phyloP scores from a whole-genome alignment of 37 sponge, comb jelly and placozoan genomes.

The Diacarnus erythraeanus region DNA sequence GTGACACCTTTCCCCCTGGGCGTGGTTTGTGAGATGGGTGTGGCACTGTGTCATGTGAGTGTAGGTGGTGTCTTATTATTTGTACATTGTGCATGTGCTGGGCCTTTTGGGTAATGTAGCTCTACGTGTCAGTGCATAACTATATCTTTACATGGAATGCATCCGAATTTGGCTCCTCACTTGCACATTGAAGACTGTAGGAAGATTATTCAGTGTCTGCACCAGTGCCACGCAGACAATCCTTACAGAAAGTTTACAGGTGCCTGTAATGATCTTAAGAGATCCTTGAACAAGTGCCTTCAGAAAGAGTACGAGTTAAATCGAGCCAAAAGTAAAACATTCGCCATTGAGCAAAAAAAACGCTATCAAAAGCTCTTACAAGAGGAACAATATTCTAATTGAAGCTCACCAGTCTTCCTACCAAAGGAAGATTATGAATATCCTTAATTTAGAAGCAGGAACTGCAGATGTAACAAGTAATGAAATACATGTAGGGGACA shows the following conservation, averaged over 20 bases:
- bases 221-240: conserved; percentile 70
- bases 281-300: conserved; percentile 69
- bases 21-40: too few species aligned
- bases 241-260: conserved; percentile 74
- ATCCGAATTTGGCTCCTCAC: conserved; percentile 68
- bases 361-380: conserved; percentile 14
- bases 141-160: conserved; percentile 52
- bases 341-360: conserved; percentile 26
- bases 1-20: too few species aligned
- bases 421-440: neutral
- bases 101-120: too few species aligned
- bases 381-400: neutral
- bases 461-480: neutral
- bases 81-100: too few species aligned
- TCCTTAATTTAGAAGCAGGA: too few species aligned
- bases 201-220: conserved; percentile 61
- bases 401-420: neutral
- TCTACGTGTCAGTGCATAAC: too few species aligned
- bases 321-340: conserved; percentile 33
- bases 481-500: neutral
- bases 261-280: conserved; percentile 77
- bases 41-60: too few species aligned
- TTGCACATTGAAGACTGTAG: conserved; percentile 75
- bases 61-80: too few species aligned
- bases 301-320: conserved; percentile 62